These are phyloP conservation scores for Ophonus ardosiacus DNA, from an alignment of 2,888 invertebrate genomes.

Conservation along the genomic window DNA sequence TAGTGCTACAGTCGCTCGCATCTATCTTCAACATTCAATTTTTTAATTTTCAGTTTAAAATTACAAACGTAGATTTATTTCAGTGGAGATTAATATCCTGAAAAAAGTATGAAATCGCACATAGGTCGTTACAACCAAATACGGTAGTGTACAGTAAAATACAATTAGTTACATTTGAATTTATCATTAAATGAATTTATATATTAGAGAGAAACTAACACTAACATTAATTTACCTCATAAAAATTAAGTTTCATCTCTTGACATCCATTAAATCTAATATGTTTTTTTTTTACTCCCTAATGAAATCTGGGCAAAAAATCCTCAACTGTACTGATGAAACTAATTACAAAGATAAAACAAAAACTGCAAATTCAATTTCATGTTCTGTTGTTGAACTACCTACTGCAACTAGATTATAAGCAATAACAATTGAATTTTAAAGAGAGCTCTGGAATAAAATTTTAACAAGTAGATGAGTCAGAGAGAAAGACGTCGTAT, in stretches of 20 bases:
- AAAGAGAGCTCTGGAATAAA: slow-evolving; percentile 47
- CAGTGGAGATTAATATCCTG: no score
- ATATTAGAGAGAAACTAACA: no score
- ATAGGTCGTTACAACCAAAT: no score
- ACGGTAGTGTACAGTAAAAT: no score
- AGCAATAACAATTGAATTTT: slow-evolving; percentile 61
- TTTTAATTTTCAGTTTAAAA: no score
- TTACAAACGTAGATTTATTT: no score
- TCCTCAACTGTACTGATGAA: neutral
- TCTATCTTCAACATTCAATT: no score
- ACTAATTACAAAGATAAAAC: slow-evolving; percentile 43
- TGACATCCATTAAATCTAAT: neutral
- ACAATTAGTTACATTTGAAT: no score
- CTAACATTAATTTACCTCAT: no score
- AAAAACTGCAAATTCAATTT: slow-evolving; percentile 57
- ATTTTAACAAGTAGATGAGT: slow-evolving; percentile 57
- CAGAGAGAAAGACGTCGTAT: slow-evolving; percentile 23
- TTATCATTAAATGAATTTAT: no score
- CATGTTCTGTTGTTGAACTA: slow-evolving; percentile 7
- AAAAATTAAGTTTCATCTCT: neutral
- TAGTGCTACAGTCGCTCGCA: no score
- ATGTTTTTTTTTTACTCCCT: neutral
- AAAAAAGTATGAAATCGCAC: no score
- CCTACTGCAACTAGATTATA: slow-evolving; percentile 52
- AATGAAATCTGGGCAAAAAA: neutral